Conservation (phyloP, 2,797 vertebrate species). For the Prunella strophiata region DNA sequence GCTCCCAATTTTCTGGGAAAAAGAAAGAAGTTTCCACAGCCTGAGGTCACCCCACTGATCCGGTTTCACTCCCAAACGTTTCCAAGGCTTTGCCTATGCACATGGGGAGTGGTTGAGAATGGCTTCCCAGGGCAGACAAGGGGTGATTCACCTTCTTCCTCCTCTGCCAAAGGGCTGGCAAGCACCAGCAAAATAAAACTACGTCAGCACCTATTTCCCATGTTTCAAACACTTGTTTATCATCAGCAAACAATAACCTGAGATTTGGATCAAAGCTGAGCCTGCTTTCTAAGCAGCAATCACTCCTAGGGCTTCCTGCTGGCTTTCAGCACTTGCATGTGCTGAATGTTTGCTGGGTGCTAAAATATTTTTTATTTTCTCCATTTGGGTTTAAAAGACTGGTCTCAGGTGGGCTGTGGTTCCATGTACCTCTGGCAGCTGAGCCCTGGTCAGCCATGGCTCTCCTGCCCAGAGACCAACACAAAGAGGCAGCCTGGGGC, state of each 20-base stretch:
- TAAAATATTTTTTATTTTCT: not conserved
- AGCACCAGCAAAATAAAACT: conserved; percentile 16
- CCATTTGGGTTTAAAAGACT: not conserved
- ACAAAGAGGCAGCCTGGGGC: not conserved
- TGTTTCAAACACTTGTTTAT: conserved; percentile 34
- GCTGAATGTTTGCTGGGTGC: not conserved
- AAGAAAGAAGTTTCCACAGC: not conserved
- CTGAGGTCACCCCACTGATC: not conserved
- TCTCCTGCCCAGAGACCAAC: not conserved
- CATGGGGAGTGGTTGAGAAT: not conserved
- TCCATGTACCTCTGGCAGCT: not conserved
- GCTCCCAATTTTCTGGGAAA: not conserved
- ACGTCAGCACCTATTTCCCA: conserved; percentile 25
- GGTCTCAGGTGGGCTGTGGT: fast-evolving
- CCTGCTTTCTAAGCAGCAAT: conserved; percentile 25
- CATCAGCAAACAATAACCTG: conserved; percentile 13
- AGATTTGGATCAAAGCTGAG: not conserved
- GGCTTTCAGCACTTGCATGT: not conserved
- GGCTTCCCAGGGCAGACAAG: not conserved
- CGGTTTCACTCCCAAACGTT: not conserved
- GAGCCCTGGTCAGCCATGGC: fast-evolving
- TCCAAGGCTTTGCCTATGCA: not conserved
- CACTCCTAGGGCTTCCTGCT: not conserved
- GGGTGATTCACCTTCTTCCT: conserved; percentile 49
- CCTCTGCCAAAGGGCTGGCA: conserved; percentile 35